Evolutionary conservation across 2,888 invertebrate genomes (phyloP).

Genomic region (Prosopocoilus inquinatus): DNA sequence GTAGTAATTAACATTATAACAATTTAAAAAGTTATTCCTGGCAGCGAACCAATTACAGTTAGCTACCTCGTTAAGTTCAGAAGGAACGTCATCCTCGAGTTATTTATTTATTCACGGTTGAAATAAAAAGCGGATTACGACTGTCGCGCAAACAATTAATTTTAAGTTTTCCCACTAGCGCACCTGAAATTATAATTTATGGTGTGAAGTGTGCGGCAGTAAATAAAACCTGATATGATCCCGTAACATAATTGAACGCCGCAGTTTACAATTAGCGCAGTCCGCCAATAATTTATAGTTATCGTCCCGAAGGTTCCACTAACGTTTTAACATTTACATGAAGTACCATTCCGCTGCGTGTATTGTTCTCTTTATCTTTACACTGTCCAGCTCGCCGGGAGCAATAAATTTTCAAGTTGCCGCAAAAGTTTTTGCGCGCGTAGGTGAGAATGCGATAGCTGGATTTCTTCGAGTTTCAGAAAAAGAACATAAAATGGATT

Average conservation of each 20-base stretch:
- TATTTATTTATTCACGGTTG: too few species aligned
- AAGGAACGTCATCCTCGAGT: too few species aligned
- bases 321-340: constrained; percentile 18
- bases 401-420: constrained; percentile 14
- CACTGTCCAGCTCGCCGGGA: constrained; percentile 5
- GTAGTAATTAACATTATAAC: too few species aligned
- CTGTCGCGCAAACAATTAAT: too few species aligned
- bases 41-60: too few species aligned
- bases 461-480: too few species aligned
- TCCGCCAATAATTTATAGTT: constrained; percentile 18
- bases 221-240: constrained; percentile 16
- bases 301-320: constrained; percentile 12
- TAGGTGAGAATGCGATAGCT: constrained; percentile 11
- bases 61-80: too few species aligned
- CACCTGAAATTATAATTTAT: constrained; percentile 15
- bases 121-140: too few species aligned
- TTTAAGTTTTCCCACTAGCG: constrained; percentile 1
- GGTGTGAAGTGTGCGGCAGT: constrained; percentile 2
- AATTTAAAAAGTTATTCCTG: too few species aligned
- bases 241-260: constrained; percentile 17
- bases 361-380: constrained; percentile 16
- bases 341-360: constrained; percentile 10
- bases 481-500: too few species aligned
- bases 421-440: constrained; percentile 11
- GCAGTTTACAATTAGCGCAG: constrained; percentile 15